Evolutionary conservation across 2,113 vertebrate genomes (phyloP), one percentile per base, ranked within the genome.

Genomic region (Peromyscus polionotus): DNA sequence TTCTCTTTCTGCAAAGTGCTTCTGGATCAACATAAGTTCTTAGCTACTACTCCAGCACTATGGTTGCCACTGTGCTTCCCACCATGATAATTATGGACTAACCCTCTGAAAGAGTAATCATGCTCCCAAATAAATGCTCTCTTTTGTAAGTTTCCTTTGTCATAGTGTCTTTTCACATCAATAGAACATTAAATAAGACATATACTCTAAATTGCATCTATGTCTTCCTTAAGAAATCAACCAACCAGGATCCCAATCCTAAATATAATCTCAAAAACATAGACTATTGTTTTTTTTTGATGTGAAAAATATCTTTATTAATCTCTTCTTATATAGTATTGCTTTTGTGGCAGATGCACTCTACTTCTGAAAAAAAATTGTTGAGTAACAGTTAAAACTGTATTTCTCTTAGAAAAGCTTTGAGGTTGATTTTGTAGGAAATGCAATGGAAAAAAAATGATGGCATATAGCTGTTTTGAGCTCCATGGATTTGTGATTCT

Each of bases 301-400:
- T 59, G 26, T 73, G 14, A 91, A 96, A 73, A 70, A 61, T 36
- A 59, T 77, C 73, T 96, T 45, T 75, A 36, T 87, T 77, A 97
- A 68, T 45, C 57, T 4, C 76, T 79, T 33, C 1, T 93, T 7
- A 90, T 80, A 76, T 67, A 73, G 2, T 54, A 86, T 93, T 96
- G 14, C 61, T 91, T 93, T 80, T 20, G 89, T 95, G 48, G 39
- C 26, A 89, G 13, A 9, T 14, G 67, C 9, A 79, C 26, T 86
- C 45, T 93, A 77, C 51, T 86, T 94, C n/a, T 91, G 36, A 48
- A 91, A 36, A 95, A 26, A 65, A 28, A 77, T 77, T 79, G 73
- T 77, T 83, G 77, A 81, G 59, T 48, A 51, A 79, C 5, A 75
- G 93, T 92, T 84, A 79, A 68, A 87, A 7, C 3, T 75, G 5